Conservation (phyloP, 1,140 invertebrate genomes). For the Spodoptera litura region DNA sequence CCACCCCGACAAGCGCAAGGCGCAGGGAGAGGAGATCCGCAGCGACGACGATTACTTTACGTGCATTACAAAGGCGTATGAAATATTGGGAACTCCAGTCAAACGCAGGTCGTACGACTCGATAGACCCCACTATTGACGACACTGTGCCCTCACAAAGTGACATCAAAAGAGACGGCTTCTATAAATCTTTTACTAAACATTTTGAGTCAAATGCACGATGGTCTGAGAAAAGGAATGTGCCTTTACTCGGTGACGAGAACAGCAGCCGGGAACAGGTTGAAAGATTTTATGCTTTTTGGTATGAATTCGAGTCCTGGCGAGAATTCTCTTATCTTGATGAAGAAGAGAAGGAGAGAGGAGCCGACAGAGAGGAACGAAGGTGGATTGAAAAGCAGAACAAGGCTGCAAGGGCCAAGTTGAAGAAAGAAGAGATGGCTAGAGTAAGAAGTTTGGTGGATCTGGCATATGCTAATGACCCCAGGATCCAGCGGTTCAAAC, state of each 20-base stretch:
- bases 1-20: slow-evolving; percentile 98
- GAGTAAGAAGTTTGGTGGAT: slow-evolving; percentile 96
- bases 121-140: slow-evolving; percentile 97
- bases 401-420: slow-evolving; percentile 95
- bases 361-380: slow-evolving; percentile 96
- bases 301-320: slow-evolving; percentile 99
- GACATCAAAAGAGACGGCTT: slow-evolving; percentile 93
- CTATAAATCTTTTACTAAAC: slow-evolving; percentile 92
- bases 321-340: slow-evolving; percentile 99
- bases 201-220: slow-evolving; percentile 94
- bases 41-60: slow-evolving; percentile 98
- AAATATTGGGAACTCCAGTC: slow-evolving; percentile 91
- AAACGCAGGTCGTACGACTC: slow-evolving; percentile 97
- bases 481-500: slow-evolving; percentile 95
- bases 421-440: slow-evolving; percentile 98
- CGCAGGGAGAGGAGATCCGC: slow-evolving; percentile 93
- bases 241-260: slow-evolving; percentile 93
- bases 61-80: slow-evolving; percentile 97
- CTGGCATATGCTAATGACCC: slow-evolving; percentile 97
- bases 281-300: slow-evolving; percentile 96
- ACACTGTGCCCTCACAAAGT: slow-evolving; percentile 92
- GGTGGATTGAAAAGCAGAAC: slow-evolving; percentile 99
- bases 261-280: slow-evolving; percentile 90
- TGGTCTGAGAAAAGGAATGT: slow-evolving; percentile 97
- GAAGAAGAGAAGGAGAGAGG: slow-evolving; percentile 99